These are phyloP conservation scores for Rhogogaster chlorosoma DNA, from an alignment of 2,888 invertebrate species.

Conservation along the genomic window DNA sequence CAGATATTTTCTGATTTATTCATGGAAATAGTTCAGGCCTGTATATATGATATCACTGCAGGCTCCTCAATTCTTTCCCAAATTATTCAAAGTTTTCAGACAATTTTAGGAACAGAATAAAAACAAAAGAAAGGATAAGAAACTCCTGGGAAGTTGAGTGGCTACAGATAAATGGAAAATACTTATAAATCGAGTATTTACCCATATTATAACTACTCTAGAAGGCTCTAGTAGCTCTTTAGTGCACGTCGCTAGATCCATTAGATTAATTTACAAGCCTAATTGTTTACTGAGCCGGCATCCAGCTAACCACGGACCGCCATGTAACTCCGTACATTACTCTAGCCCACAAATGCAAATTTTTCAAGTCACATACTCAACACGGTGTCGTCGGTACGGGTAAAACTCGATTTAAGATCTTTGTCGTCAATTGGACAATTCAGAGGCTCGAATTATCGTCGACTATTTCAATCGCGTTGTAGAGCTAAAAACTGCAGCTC, in stretches of 20 bases:
- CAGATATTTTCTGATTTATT: not conserved
- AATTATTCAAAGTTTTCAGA: not conserved
- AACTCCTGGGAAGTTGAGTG: not conserved
- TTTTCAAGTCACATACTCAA: conserved; percentile 19
- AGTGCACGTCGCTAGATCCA: conserved; percentile 59
- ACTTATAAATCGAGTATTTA: not conserved
- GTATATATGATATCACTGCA: not conserved
- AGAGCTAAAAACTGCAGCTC: not conserved
- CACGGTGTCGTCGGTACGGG: not conserved
- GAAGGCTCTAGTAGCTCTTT: conserved; percentile 23
- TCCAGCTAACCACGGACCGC: conserved; percentile 21
- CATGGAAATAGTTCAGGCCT: not conserved
- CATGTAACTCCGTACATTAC: conserved; percentile 24
- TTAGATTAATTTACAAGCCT: conserved; percentile 70
- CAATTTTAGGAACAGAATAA: not conserved
- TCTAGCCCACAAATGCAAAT: conserved; percentile 25
- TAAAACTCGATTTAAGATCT: conserved; percentile 11
- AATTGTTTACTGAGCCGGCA: conserved; percentile 64
- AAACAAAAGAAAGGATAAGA: not conserved
- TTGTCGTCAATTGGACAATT: conserved; percentile 15
- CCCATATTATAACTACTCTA: not conserved
- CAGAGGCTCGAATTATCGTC: conserved; percentile 10
- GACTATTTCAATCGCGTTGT: not conserved
- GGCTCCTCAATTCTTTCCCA: not conserved
- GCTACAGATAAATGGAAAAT: not conserved